Evolutionary conservation across 2,113 vertebrate species (phyloP).

Genomic region (Sapajus apella): DNA sequence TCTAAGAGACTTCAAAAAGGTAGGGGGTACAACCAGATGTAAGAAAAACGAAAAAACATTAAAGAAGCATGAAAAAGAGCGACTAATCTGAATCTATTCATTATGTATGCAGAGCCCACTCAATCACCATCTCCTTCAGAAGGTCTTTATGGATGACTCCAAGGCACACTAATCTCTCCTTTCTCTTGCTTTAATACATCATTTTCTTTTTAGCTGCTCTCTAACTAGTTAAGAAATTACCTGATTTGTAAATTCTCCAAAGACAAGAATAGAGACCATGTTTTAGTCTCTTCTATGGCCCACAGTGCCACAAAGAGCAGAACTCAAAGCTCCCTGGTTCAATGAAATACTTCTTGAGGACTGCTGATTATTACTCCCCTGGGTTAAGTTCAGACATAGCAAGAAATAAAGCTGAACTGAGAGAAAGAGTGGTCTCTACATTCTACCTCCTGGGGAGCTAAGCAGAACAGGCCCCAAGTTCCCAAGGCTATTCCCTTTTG

Average conservation of each 20-base stretch:
- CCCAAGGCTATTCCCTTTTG: not conserved
- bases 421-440: not conserved
- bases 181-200: not conserved
- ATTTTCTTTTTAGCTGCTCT: conserved; percentile 12
- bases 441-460: not conserved
- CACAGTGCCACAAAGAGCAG: not conserved
- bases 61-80: conserved; percentile 14
- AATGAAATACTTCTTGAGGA: not conserved
- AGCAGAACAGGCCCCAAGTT: not conserved
- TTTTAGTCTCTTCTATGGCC: not conserved
- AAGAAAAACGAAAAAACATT: not conserved
- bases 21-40: not conserved
- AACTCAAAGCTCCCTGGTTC: conserved; percentile 5
- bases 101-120: not conserved
- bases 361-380: not conserved
- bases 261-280: not conserved
- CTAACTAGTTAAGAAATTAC: conserved; percentile 31
- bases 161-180: not conserved
- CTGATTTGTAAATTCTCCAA: not conserved
- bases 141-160: conserved; percentile 24
- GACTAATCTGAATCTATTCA: not conserved
- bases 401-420: not conserved
- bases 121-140: not conserved
- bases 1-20: not conserved
- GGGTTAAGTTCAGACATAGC: not conserved